Conservation (phyloP, 2,113 vertebrate genomes). For the Platichthys flesus region DNA sequence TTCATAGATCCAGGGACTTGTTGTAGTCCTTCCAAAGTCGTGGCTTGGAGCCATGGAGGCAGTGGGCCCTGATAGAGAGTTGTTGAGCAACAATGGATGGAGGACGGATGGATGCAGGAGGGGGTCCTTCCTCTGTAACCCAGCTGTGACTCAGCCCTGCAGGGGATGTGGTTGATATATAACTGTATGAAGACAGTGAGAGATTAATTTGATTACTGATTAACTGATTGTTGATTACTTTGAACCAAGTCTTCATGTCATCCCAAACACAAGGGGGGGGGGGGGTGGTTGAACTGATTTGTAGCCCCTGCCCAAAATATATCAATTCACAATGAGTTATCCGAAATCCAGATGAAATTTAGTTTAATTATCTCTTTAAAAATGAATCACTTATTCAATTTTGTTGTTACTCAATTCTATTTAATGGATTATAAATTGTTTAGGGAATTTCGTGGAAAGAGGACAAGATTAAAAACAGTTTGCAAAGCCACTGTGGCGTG, state of each 20-base stretch:
- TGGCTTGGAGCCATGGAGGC: background rate
- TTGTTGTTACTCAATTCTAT: too few species aligned
- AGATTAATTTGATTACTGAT: background rate
- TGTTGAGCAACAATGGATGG: background rate
- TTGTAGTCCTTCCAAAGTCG: constrained; percentile 9
- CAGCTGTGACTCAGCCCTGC: background rate
- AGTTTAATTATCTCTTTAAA: background rate
- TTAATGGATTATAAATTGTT: too few species aligned
- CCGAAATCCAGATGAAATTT: background rate
- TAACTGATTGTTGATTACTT: background rate
- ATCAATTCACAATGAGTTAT: background rate
- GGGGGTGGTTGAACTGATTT: too few species aligned
- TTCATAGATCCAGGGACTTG: constrained; percentile 9
- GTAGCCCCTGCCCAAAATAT: background rate
- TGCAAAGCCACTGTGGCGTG: too few species aligned
- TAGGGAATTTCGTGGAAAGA: too few species aligned
- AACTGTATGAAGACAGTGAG: background rate
- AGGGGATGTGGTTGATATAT: background rate
- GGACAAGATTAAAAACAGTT: too few species aligned
- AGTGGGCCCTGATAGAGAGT: constrained; percentile 3
- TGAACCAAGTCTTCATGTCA: background rate
- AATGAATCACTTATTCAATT: too few species aligned
- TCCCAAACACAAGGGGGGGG: too few species aligned
- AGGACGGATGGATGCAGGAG: background rate
- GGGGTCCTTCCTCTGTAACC: constrained; percentile 6